Base-by-base conservation (phyloP, 2,113 vertebrate genomes). In the Cyphomyrus discorhynchus region DNA sequence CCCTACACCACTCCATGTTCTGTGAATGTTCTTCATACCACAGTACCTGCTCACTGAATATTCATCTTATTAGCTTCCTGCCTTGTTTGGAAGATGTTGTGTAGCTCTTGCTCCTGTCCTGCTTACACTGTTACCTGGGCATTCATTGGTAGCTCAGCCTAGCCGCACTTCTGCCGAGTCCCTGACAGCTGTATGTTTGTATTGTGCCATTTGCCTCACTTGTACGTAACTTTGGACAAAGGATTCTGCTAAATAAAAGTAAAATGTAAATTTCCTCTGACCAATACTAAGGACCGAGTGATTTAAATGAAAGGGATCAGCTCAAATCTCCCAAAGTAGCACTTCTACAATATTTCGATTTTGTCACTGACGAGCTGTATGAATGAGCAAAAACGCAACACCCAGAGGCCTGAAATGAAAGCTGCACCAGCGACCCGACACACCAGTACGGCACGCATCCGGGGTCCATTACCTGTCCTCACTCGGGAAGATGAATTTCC, bases 401-500 rank as follows among this genome's bases (percentile, higher is more conserved):
- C 66, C 66, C 5, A 74, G 31, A 11, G 11, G 27, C 31, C 31
- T 74, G 66, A 2, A 27, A 13, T 3, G 5, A 5, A 74, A 27
- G 11, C 24, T 24, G 0, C n/a, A 66, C n/a, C 7, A 2, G 9
- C 3, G 27, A 15, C 4, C 35, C 35, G 2, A 8, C 13, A 39
- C 35, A 39, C 31, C 31, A 3, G n/a, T 5, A 10, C n/a, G 10
- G n/a, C 62, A 4, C 10, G 24, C n/a, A 11, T 27, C n/a, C 3
- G 1, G 62, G 39, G 7, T n/a, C 27, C 2, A 96, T 97, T 96
- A 99, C 98, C 98, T 97, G 94, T 98, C 97, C 91, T 98, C 98
- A 17, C 99, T 98, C 94, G 98, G 97, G 93, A 99, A 99, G 95
- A 99, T 98, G 92, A 99, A 99, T 93, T 99, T 99, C 88, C 98